These are phyloP conservation scores for Teleiodes luculella DNA, from an alignment of 2,888 invertebrate genomes.

Conservation along the genomic window DNA sequence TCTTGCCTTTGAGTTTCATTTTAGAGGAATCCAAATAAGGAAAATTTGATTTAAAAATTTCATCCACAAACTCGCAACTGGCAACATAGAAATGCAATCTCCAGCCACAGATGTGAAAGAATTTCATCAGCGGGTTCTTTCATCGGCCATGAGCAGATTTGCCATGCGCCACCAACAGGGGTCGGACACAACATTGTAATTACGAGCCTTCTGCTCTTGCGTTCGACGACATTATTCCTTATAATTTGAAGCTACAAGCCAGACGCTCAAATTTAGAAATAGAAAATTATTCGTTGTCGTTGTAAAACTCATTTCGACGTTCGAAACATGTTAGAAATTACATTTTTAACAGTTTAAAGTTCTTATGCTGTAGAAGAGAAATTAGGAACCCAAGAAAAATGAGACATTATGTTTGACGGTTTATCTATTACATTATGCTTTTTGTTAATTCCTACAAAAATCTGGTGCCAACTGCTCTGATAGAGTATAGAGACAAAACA, in stretches of 20 bases:
- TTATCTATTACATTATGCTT: no score
- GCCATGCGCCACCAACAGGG: slow-evolving; percentile 18
- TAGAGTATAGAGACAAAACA: no score
- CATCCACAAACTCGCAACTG: not conserved
- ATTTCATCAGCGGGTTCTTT: slow-evolving; percentile 30
- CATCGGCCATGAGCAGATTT: slow-evolving; percentile 30
- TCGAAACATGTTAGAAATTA: no score
- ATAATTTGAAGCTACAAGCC: not conserved
- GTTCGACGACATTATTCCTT: not conserved
- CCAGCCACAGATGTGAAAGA: slow-evolving; percentile 45
- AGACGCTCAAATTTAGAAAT: not conserved
- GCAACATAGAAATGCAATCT: not conserved
- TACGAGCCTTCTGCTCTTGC: not conserved
- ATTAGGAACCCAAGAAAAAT: no score
- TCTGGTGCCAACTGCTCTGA: no score
- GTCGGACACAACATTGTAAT: not conserved
- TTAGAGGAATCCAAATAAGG: no score
- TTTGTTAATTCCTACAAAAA: no score
- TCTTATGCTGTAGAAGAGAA: no score
- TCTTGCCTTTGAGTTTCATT: no score
- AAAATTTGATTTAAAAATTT: not conserved
- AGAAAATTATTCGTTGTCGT: not conserved
- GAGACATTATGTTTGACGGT: no score
- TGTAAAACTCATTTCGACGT: no score
- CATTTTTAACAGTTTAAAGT: no score